Percentiles rank a stretch among this genome's conserved stretches.
Conservation (phyloP, 2,113 vertebrate species). For the Acrocephalus kingi region DNA sequence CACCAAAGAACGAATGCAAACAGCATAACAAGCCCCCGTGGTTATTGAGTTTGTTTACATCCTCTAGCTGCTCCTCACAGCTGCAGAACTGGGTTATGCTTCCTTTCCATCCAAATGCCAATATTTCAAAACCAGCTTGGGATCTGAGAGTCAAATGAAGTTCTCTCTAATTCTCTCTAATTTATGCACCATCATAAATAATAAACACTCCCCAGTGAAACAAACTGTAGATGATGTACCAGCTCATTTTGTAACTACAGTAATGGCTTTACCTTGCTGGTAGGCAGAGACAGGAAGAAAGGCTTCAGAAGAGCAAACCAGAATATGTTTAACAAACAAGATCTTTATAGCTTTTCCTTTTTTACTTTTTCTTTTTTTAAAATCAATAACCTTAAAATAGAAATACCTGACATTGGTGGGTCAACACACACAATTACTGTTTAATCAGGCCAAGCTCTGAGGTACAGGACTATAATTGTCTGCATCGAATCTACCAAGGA, state of each 20-base stretch:
- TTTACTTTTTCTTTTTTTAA: neutral
- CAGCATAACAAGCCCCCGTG: neutral
- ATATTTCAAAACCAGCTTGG: neutral
- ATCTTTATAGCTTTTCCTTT: neutral
- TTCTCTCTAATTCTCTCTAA: neutral
- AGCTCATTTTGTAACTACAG: neutral
- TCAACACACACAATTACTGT: neutral
- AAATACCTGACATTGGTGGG: conserved; percentile 1
- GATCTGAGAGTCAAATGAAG: neutral
- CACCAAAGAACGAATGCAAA: neutral
- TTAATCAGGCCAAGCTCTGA: neutral
- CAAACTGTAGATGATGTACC: neutral
- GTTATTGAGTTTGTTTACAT: neutral
- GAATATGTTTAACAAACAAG: neutral
- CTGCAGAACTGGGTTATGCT: conserved; percentile 1
- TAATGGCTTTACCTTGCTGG: neutral
- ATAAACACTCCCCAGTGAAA: neutral
- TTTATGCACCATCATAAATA: neutral
- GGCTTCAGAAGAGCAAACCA: conserved; percentile 18
- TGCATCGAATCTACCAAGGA: neutral
- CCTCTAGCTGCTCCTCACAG: neutral
- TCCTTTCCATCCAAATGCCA: conserved; percentile 9
- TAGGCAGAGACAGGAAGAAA: neutral
- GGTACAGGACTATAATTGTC: neutral
- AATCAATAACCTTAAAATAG: conserved; percentile 36